A percentile compares a stretch with the other conserved stretches of the same genome.
phyloP scores from a whole-genome alignment of 1,140 invertebrate species.

The Leguminivora glycinivorella region DNA sequence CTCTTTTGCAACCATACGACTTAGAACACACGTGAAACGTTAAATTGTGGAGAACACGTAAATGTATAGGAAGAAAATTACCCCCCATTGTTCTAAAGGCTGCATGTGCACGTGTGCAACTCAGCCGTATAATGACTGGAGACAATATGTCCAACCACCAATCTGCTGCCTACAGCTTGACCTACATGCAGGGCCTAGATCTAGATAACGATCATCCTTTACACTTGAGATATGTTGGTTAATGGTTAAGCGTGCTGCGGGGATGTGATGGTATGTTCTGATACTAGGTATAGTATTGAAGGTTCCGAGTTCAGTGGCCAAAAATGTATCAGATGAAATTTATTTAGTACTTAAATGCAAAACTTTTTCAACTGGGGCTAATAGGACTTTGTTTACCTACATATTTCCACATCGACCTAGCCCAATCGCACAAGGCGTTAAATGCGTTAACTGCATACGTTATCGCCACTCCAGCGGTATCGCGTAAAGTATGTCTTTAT shows the following conservation, averaged over 20 bases:
- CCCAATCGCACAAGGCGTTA: slow-evolving; percentile 14
- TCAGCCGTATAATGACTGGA: not conserved
- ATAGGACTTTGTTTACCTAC: not conserved
- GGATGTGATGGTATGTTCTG: not conserved
- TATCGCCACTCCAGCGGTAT: slow-evolving; percentile 14
- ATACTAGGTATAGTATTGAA: not conserved
- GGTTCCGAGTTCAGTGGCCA: not conserved
- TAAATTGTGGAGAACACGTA: no score
- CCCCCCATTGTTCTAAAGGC: no score
- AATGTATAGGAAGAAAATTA: no score
- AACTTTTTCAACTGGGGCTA: no score
- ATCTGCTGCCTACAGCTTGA: not conserved
- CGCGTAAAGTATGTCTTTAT: slow-evolving; percentile 22
- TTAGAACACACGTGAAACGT: no score
- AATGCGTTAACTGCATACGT: slow-evolving; percentile 1
- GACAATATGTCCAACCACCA: not conserved
- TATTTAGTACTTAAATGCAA: no score
- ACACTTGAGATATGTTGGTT: not conserved
- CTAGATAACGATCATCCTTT: not conserved
- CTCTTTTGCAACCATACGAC: no score
- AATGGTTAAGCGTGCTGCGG: not conserved
- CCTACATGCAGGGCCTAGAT: not conserved
- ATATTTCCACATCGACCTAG: not conserved
- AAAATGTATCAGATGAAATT: not conserved
- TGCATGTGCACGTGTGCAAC: not conserved